A percentile compares a stretch with the other conserved stretches of the same genome.
Evolutionary conservation across 2,113 vertebrate genomes (phyloP).

Genomic region (Lucifuga dentata): DNA sequence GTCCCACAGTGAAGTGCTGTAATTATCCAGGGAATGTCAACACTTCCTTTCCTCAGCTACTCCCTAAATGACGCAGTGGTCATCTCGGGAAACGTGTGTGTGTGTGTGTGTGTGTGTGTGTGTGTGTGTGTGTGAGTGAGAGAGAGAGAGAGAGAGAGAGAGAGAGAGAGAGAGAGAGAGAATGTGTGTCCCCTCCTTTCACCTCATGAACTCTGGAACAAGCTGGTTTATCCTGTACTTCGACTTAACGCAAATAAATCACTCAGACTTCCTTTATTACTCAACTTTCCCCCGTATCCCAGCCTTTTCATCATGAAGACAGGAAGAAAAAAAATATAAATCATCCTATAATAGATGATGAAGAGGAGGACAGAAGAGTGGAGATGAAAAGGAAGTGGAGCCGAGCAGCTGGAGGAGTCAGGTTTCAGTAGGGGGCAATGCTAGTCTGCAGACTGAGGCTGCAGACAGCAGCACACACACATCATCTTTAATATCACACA

Average conservation of each 20-base stretch:
- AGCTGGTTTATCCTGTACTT: conserved; percentile 2
- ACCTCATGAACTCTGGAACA: conserved; percentile 44
- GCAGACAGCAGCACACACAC: conserved; percentile 29
- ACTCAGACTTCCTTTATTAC: not conserved
- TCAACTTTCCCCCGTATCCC: not conserved
- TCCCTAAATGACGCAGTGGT: conserved; percentile 1
- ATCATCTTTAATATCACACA: conserved; percentile 39
- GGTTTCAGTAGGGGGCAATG: conserved; percentile 85
- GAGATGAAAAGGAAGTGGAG: not conserved
- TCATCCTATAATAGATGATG: conserved; percentile 14
- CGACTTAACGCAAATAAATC: conserved; percentile 9
- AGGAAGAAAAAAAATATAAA: not conserved
- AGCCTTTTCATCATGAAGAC: conserved; percentile 6
- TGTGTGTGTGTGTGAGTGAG: conserved; percentile 2
- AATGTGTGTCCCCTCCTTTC: conserved; percentile 18
- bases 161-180: not conserved
- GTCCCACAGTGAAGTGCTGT: conserved; percentile 32
- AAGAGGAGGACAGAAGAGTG: not conserved
- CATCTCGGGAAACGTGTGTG: conserved; percentile 14
- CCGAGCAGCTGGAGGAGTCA: conserved; percentile 60
- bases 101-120: conserved; percentile 1
- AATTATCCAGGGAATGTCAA: conserved; percentile 59
- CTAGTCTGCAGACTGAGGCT: conserved; percentile 69
- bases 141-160: not conserved
- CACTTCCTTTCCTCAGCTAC: conserved; percentile 35